Evolutionary conservation across 2,797 vertebrate genomes (phyloP).

Genomic region (Arrhamphus sclerolepis): DNA sequence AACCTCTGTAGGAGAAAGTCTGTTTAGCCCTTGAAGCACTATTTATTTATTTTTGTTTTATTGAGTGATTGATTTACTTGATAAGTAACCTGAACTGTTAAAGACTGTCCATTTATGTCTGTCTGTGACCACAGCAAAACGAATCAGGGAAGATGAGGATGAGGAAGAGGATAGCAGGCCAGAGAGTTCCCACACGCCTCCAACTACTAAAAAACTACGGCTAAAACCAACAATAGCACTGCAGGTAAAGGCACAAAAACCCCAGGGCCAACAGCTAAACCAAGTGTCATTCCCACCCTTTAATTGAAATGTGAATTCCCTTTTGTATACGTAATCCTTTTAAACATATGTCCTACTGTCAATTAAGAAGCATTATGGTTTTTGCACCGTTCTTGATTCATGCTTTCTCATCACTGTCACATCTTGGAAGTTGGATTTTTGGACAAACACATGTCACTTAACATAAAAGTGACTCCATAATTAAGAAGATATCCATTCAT

Average conservation of each 20-base stretch:
- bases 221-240: conserved; percentile 79
- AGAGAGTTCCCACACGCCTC: conserved; percentile 82
- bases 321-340: not conserved
- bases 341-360: too few relatives aligned
- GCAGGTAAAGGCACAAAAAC: conserved; percentile 49
- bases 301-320: not conserved
- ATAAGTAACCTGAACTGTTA: too few relatives aligned
- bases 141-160: conserved; percentile 88
- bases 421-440: too few relatives aligned
- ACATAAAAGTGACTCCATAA: too few relatives aligned
- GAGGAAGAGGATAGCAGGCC: conserved; percentile 87
- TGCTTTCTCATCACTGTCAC: too few relatives aligned
- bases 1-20: too few relatives aligned
- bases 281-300: not conserved
- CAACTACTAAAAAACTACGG: conserved; percentile 87
- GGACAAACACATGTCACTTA: too few relatives aligned
- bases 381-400: not conserved
- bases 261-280: not conserved
- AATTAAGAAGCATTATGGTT: not conserved
- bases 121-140: conserved; percentile 70
- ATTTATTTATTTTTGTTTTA: too few relatives aligned
- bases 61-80: too few relatives aligned
- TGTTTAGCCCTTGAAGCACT: too few relatives aligned
- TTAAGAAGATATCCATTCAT: too few relatives aligned
- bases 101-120: conserved; percentile 2